Evolutionary conservation across 2,797 vertebrate species (phyloP), one percentile per base, ranked within the genome.

Genomic region (Adrianichthys oophorus): DNA sequence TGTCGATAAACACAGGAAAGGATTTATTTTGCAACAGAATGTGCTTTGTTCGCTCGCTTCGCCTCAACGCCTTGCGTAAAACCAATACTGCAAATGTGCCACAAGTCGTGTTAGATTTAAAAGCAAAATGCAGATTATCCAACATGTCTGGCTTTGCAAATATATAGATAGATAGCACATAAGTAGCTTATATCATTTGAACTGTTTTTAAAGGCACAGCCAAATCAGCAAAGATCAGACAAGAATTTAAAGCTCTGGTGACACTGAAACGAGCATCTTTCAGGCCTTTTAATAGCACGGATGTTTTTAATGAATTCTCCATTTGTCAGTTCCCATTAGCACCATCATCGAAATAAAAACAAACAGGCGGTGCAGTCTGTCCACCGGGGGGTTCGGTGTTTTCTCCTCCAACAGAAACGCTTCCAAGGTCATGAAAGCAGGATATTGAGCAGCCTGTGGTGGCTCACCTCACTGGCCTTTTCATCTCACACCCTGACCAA

Each of bases 401-500:
- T 91, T 85, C 72, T 88, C 76, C 79, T 83, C 80, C 84, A 85
- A 78, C 81, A 86, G 78, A 84, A 75, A 74, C 78, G 78, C 70
- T 87, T 90, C 90, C 91, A 92, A 93, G 92, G 92, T 93, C 92
- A 93, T 65, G 70, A 89, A 75, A 87, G 76, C 82, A 67, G 77
- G 76, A 67, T 0, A 85, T 79, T 68, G 79, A 76, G 78, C 65
- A 65, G 67, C 57, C 16, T 56, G 56, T 24, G 47, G 26, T 56
- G 65, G 57, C 56, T 68, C 79, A 71, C 60, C 68, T 75, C 64
- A 40, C 21, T 59, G 56, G 57, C 47, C 59, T 21, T 75, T 72
- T 5, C 41, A 48, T 48, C 52, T 47, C 59, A 63, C 15, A 58
- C 62, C 52, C 18, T 17, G 65, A 48, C 53, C 19, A 48, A 16